phyloP scores from a whole-genome alignment of 2,888 invertebrate species.

The Xiphydria camelus region DNA sequence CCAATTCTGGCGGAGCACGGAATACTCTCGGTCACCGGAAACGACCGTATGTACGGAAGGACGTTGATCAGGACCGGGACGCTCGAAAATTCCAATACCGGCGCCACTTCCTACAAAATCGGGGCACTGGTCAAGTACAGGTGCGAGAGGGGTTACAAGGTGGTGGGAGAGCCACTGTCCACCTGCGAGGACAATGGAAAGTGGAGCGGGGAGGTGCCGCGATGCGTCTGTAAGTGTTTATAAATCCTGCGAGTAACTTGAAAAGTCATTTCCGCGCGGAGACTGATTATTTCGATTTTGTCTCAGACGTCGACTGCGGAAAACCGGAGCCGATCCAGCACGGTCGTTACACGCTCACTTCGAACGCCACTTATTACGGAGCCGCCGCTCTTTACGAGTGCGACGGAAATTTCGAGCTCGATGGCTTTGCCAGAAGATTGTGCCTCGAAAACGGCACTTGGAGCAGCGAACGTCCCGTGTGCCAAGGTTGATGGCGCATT shows the following conservation, averaged over 20 bases:
- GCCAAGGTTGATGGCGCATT: conserved; percentile 73
- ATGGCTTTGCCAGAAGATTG: conserved; percentile 79
- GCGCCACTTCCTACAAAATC: conserved; percentile 80
- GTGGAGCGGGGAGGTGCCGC: conserved; percentile 83
- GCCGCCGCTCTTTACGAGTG: conserved; percentile 85
- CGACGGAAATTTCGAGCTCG: conserved; percentile 76
- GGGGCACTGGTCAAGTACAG: conserved; percentile 85
- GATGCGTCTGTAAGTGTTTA: conserved; percentile 76
- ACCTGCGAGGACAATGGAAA: conserved; percentile 84
- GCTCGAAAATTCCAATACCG: conserved; percentile 67
- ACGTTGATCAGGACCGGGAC: conserved; percentile 74
- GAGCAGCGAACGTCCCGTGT: conserved; percentile 83
- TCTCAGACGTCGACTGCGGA: conserved; percentile 82
- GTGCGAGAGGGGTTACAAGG: conserved; percentile 87
- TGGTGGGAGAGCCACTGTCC: conserved; percentile 80
- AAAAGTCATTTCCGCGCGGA: too few species aligned
- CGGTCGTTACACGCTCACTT: conserved; percentile 78
- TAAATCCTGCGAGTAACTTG: background rate
- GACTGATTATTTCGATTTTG: conserved; percentile 1
- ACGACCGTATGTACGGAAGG: conserved; percentile 86
- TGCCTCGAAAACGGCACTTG: conserved; percentile 90
- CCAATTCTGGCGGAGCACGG: conserved; percentile 83
- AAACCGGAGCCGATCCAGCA: conserved; percentile 72
- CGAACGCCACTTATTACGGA: conserved; percentile 88
- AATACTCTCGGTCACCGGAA: conserved; percentile 85